Evolutionary conservation across 2,888 invertebrate species (phyloP), one percentile per base, ranked within the genome.

Genomic region (Ceriagrion tenellum): DNA sequence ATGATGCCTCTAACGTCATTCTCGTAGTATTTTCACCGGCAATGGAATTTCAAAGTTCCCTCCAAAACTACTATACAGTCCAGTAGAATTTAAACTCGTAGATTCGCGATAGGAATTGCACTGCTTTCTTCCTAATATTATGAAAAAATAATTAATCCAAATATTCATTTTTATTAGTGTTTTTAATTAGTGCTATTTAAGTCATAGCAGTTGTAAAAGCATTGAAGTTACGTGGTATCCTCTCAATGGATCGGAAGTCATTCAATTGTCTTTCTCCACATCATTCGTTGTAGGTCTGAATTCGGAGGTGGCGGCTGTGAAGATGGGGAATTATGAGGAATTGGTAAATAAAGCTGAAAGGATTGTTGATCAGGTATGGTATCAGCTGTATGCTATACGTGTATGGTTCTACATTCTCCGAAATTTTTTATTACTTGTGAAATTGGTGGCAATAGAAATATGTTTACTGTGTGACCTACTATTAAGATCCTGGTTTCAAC

Each of bases 251-350:
- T 93, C 95, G 95, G 95, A 96, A 95, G 95, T 95, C 90, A 74
- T 95, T 95, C 95, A 89, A 95, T 91, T 95, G 95, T 95, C 95
- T 81, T 95, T 90, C 95, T 96, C 96, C 95, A 95, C 96, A 96
- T 95, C 95, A 95, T 95, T 95, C 95, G 69, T 74, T 59, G 69
- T 93, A 69, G 93, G 16, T 18, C 40, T 74, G 47, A 40, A 47
- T 55, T 40, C 26, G 47, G 18, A 47, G 47, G 93, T 93, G 93
- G 93, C 74, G 93, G 93, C 69, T 47, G 93, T 69, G 63, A 93
- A 93, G 30, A 93, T 93, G 93, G 93, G 63, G 47, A 93, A 93
- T 93, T 93, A 93, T 69, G 93, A 93, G 23, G 93, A 93, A 93
- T 93, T 93, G 10, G 93, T 93, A 93, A 93, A 93, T 93, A 93